These are phyloP conservation scores for Bolborhynchus lineola DNA, from an alignment of 2,113 vertebrate genomes.

Conservation along the genomic window DNA sequence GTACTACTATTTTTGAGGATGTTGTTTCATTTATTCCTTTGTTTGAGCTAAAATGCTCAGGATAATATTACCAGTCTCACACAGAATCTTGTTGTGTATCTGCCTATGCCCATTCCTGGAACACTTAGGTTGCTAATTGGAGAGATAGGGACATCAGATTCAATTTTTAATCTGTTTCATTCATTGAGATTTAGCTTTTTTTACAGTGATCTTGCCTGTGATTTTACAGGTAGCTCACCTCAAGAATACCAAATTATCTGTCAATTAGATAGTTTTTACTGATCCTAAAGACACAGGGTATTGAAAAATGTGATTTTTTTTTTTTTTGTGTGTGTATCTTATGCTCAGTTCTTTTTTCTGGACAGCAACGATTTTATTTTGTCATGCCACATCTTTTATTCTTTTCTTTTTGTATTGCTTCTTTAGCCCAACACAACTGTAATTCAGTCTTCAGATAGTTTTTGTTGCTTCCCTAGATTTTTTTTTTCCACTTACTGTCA, in stretches of 20 bases:
- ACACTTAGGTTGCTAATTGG: not conserved
- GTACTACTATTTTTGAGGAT: not conserved
- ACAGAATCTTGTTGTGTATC: not conserved
- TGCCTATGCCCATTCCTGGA: not conserved
- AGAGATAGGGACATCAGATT: not conserved
- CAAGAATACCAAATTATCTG: not conserved
- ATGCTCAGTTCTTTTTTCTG: not conserved
- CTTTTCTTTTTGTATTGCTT: not conserved
- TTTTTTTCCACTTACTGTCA: not conserved
- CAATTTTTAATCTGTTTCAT: not conserved
- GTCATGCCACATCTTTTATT: not conserved
- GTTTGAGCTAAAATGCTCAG: not conserved
- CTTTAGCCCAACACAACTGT: not conserved
- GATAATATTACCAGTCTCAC: not conserved
- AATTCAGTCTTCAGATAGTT: not conserved
- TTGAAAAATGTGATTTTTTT: not conserved
- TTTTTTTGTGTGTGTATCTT: not conserved
- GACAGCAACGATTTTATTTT: not conserved
- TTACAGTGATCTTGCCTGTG: not conserved
- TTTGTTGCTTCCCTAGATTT: not conserved
- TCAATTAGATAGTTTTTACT: not conserved
- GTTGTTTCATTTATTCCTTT: not conserved
- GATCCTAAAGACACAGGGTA: not conserved
- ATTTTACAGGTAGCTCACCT: not conserved
- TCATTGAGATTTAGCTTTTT: not conserved